Percentiles rank a stretch among this genome's conserved stretches.
Conservation (phyloP, 2,888 invertebrate species). For the Phymatocera aterrima region DNA sequence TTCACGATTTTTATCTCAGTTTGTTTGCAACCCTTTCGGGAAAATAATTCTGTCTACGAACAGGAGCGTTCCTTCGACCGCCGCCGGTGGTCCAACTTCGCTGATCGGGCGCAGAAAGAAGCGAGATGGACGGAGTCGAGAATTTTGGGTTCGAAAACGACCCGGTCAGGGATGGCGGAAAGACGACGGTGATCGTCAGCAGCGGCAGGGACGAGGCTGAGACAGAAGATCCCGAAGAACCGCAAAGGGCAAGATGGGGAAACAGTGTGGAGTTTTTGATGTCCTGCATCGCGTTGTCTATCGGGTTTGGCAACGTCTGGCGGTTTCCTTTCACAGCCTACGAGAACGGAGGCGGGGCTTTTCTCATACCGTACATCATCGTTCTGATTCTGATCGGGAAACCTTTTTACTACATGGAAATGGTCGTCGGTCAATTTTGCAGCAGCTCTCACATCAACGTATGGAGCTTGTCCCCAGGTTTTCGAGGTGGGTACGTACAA, state of each 20-base stretch:
- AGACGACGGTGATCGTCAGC: background rate
- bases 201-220: background rate
- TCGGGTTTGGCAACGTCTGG: constrained; percentile 81
- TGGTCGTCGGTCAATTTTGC: constrained; percentile 88
- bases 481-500: constrained; percentile 80
- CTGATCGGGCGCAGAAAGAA: too few species aligned
- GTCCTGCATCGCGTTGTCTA: constrained; percentile 79
- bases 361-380: constrained; percentile 80
- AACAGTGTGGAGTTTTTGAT: constrained; percentile 79
- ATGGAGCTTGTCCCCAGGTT: constrained; percentile 80
- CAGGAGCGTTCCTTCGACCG: background rate
- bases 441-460: constrained; percentile 86
- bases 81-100: background rate
- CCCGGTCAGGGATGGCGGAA: background rate
- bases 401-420: constrained; percentile 89
- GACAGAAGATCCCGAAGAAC: background rate
- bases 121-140: constrained; percentile 1
- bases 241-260: constrained; percentile 74
- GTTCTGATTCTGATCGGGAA: constrained; percentile 81
- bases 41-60: too few species aligned
- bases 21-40: too few species aligned
- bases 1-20: too few species aligned
- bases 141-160: constrained; percentile 26
- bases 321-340: constrained; percentile 80
- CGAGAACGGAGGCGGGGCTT: constrained; percentile 81